These are phyloP conservation scores for Boloria selene DNA, from an alignment of 2,888 invertebrate species.

Conservation along the genomic window DNA sequence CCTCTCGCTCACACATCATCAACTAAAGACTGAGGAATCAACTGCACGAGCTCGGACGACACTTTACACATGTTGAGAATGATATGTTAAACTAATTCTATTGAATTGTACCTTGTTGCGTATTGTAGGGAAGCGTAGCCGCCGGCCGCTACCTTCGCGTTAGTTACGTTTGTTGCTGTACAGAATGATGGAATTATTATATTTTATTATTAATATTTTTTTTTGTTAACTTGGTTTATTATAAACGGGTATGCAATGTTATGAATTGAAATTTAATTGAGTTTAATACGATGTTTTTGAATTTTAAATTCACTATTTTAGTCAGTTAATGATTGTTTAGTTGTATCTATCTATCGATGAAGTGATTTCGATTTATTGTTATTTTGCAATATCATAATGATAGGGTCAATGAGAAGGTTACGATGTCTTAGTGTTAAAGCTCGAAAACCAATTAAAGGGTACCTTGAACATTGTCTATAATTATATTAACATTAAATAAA, in stretches of 20 bases:
- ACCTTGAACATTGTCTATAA: constrained; percentile 82
- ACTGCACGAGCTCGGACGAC: constrained; percentile 59
- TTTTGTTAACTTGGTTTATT: constrained; percentile 79
- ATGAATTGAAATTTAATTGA: constrained; percentile 71
- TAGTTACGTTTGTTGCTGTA: constrained; percentile 67
- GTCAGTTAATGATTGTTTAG: constrained; percentile 77
- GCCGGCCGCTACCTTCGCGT: constrained; percentile 48
- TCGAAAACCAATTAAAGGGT: constrained; percentile 81
- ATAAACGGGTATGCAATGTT: constrained; percentile 78
- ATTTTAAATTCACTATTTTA: constrained; percentile 78
- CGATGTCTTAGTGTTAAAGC: constrained; percentile 79
- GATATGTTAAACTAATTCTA: constrained; percentile 82
- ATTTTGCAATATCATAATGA: constrained; percentile 76
- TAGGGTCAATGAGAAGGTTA: constrained; percentile 73
- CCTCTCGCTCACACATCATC: constrained; percentile 81
- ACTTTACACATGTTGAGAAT: constrained; percentile 81
- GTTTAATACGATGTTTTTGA: constrained; percentile 71
- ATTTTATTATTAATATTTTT: constrained; percentile 64
- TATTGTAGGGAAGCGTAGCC: constrained; percentile 65
- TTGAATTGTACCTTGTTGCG: constrained; percentile 81
- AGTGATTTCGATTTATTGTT: constrained; percentile 73
- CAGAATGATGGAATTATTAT: constrained; percentile 68
- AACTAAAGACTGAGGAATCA: constrained; percentile 82
- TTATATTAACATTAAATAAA: constrained; percentile 83
- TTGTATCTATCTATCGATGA: constrained; percentile 56